Evolutionary conservation across 2,888 invertebrate genomes (phyloP), one percentile per base, ranked within the genome.

Genomic region (Acrocyrtus sp.): DNA sequence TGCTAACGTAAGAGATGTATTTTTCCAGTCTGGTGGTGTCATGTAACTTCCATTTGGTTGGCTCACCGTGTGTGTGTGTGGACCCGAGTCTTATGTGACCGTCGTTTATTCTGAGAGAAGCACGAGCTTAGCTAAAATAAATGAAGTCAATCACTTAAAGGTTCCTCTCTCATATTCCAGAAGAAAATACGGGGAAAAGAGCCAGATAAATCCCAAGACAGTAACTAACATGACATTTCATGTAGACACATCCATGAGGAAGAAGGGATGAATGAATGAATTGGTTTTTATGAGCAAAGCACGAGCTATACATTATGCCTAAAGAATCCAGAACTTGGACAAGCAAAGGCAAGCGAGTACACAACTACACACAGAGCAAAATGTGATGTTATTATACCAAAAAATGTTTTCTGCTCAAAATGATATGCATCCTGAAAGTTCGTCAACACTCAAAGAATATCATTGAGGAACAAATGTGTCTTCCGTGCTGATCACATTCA

Each of bases 251-350:
- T 19, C 5, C 39, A 61, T 48, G 69, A 69, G 26, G n/a, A n/a
- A n/a, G 61, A 69, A 69, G 54, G 58, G 69, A 69, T 69, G 69
- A 61, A 69, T 69, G 69, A 61, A 69, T 69, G 69, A 69, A 69
- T 69, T 69, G 54, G 61, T 47, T 58, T 61, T 69, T 27, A 51
- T 45, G 60, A 58, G 39, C 29, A 34, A 60, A 17, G 41, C 34
- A 34, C 34, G 34, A 34, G 34, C 34, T 34, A n/a, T n/a, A n/a
- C n/a, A n/a, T n/a, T n/a, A n/a, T n/a, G n/a, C n/a, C n/a, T n/a
- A n/a, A n/a, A n/a, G n/a, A n/a, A n/a, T n/a, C n/a, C n/a, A n/a
- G n/a, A n/a, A n/a, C n/a, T n/a, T n/a, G 8, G 19, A 34, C 29
- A 54, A n/a, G n/a, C 41, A 17, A 41, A 41, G 41, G 41, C 15